These are phyloP conservation scores for Elachura formosa DNA, from an alignment of 2,113 vertebrate species.

Conservation along the genomic window DNA sequence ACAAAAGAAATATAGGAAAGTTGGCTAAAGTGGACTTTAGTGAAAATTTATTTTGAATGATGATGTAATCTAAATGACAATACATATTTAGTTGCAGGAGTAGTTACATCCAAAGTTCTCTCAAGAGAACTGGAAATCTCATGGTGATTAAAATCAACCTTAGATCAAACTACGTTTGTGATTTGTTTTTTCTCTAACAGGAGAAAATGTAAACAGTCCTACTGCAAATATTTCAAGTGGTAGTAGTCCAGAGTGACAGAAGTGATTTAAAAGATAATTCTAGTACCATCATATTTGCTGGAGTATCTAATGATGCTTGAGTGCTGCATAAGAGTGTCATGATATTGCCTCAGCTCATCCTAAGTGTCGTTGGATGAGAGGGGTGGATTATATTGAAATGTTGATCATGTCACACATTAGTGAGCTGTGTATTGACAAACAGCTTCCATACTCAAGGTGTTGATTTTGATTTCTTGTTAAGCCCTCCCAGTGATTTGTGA, in stretches of 20 bases:
- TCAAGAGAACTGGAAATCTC: neutral
- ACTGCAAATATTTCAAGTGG: neutral
- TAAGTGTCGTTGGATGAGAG: neutral
- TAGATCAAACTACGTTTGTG: neutral
- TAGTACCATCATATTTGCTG: neutral
- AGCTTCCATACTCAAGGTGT: neutral
- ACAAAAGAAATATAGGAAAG: neutral
- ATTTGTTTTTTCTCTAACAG: neutral
- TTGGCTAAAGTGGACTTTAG: neutral
- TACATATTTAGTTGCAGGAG: neutral
- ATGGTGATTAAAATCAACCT: neutral
- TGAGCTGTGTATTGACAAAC: neutral
- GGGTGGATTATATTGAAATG: neutral
- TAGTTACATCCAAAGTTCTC: neutral
- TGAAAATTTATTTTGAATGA: neutral
- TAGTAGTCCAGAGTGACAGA: neutral
- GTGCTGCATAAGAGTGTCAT: neutral
- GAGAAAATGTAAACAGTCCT: neutral
- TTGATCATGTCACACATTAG: neutral
- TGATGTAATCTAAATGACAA: neutral
- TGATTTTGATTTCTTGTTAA: constrained; percentile 42
- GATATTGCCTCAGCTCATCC: neutral
- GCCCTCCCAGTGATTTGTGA: constrained; percentile 37
- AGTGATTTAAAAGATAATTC: neutral
- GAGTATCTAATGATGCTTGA: neutral